Percentiles rank a stretch among this genome's conserved stretches.
Evolutionary conservation across 2,113 vertebrate genomes (phyloP).

Genomic region (Calyptomena viridis): DNA sequence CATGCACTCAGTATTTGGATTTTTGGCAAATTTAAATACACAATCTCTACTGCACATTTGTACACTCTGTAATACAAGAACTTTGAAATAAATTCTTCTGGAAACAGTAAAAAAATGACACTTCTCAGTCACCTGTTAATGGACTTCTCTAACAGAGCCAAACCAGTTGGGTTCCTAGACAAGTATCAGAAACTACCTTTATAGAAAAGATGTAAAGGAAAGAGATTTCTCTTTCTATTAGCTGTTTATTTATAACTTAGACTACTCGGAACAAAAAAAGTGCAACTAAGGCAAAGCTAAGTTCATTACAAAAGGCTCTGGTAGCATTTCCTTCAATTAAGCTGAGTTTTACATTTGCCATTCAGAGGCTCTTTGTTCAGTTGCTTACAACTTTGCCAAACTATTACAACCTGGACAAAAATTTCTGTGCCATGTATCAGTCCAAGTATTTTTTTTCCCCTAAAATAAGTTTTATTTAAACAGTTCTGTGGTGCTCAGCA

Average conservation of each 20-base stretch:
- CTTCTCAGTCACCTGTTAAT: neutral
- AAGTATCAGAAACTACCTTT: neutral
- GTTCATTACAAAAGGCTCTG: neutral
- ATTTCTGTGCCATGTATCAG: neutral
- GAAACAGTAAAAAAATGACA: neutral
- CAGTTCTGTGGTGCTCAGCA: neutral
- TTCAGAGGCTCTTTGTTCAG: neutral
- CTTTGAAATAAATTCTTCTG: neutral
- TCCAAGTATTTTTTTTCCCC: neutral
- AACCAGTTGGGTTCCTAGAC: neutral
- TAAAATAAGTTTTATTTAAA: neutral
- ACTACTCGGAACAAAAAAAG: neutral
- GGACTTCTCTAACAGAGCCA: neutral
- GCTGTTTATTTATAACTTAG: neutral
- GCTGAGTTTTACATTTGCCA: neutral
- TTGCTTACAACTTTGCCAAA: neutral
- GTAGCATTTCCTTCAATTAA: neutral
- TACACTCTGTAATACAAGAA: neutral
- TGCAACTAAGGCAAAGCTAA: neutral
- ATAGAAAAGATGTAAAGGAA: neutral
- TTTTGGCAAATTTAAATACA: neutral
- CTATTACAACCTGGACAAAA: neutral
- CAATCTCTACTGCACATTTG: neutral
- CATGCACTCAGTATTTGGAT: neutral
- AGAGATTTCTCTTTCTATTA: neutral